Percentiles rank a stretch among this genome's conserved stretches.
phyloP scores from a whole-genome alignment of 2,113 vertebrate genomes.

The Serinus canaria region DNA sequence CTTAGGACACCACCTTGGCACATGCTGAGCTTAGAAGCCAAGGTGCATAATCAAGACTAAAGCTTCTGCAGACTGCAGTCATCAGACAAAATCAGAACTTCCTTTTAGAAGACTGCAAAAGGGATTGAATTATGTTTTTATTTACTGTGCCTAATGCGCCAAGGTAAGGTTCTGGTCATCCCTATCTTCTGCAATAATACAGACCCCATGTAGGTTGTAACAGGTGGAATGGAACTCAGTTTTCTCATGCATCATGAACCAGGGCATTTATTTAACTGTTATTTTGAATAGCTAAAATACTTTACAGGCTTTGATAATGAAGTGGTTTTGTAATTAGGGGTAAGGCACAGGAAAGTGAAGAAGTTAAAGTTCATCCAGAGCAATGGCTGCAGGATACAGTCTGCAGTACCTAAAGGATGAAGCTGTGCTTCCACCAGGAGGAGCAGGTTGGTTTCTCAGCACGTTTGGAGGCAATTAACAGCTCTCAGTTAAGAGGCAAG shows the following conservation, averaged over 20 bases:
- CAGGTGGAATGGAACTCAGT: background rate
- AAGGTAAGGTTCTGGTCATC: background rate
- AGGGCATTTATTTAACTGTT: background rate
- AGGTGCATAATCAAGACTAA: background rate
- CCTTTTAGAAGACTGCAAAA: background rate
- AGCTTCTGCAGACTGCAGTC: background rate
- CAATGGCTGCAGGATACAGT: background rate
- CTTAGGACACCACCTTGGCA: background rate
- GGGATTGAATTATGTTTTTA: background rate
- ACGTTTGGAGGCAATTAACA: background rate
- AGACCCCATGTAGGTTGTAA: background rate
- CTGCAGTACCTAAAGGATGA: background rate
- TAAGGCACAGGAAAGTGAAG: background rate
- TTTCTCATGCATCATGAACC: background rate
- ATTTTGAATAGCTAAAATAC: background rate
- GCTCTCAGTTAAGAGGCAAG: background rate
- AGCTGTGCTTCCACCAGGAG: background rate
- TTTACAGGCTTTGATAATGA: background rate
- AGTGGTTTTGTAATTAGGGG: background rate
- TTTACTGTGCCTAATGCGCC: background rate
- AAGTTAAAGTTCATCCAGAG: background rate
- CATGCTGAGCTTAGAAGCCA: background rate
- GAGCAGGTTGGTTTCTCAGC: background rate
- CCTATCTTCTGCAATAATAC: rapidly evolving
- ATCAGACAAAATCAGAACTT: background rate